phyloP scores from a whole-genome alignment of 2,113 vertebrate species.

The Neolamprologus devosi region DNA sequence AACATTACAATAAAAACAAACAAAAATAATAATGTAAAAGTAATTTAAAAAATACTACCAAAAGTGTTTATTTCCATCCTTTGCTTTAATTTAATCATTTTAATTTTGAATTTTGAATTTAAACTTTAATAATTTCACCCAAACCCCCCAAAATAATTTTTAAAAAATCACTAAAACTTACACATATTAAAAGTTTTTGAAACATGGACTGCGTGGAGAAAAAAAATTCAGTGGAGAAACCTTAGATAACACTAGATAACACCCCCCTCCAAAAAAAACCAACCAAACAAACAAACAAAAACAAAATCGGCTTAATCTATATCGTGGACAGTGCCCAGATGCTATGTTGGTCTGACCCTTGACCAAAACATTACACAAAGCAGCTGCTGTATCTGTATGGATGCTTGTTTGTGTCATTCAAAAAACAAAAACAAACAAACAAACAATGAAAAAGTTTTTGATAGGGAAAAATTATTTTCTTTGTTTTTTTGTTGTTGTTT shows the following conservation, averaged over 20 bases:
- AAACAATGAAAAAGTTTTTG: neutral
- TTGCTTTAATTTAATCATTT: neutral
- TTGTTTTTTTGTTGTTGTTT: neutral
- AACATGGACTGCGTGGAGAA: neutral
- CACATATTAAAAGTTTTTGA: neutral
- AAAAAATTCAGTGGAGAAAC: neutral
- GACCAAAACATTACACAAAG: neutral
- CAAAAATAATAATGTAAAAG: neutral
- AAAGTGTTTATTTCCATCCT: neutral
- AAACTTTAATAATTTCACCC: neutral
- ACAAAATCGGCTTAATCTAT: neutral
- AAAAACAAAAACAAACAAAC: neutral
- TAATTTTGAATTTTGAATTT: neutral
- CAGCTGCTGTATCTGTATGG: neutral
- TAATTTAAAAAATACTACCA: neutral
- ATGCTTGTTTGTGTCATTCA: neutral
- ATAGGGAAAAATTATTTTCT: neutral
- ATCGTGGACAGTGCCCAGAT: neutral
- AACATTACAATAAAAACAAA: neutral
- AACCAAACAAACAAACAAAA: neutral
- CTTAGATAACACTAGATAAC: neutral
- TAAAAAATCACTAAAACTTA: neutral
- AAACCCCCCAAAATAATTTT: too few relatives aligned
- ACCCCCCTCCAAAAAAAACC: accelerated
- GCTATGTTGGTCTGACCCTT: neutral